These are phyloP conservation scores for Leucania comma DNA, from an alignment of 2,888 invertebrate species.

Conservation along the genomic window DNA sequence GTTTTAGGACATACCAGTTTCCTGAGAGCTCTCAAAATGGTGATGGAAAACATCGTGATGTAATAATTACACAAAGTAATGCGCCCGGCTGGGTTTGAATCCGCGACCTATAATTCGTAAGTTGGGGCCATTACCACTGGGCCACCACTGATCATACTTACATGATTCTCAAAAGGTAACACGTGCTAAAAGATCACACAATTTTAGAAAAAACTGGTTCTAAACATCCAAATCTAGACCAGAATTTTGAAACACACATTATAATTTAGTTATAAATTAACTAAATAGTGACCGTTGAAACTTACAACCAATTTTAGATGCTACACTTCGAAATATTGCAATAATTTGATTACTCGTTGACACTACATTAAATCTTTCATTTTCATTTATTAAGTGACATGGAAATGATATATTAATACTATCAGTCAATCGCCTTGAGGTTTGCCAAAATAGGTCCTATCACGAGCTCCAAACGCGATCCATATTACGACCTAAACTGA, in stretches of 20 bases:
- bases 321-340: constrained; percentile 6
- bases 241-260: constrained; percentile 7
- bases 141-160: too few relatives aligned
- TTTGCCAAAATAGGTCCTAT: too few relatives aligned
- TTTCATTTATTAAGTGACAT: background rate
- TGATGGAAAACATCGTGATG: too few relatives aligned
- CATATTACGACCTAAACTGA: too few relatives aligned
- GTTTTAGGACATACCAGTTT: too few relatives aligned
- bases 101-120: too few relatives aligned
- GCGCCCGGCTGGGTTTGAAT: too few relatives aligned
- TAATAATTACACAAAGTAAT: too few relatives aligned
- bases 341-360: constrained; percentile 1
- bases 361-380: background rate
- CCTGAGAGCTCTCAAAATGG: too few relatives aligned
- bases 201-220: constrained; percentile 5
- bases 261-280: constrained; percentile 7
- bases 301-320: constrained; percentile 1
- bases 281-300: constrained; percentile 8
- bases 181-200: background rate
- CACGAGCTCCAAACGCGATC: too few relatives aligned
- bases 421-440: background rate
- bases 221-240: constrained; percentile 1
- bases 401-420: background rate
- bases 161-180: too few relatives aligned
- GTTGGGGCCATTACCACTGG: too few relatives aligned